phyloP scores from a whole-genome alignment of 2,888 invertebrate species.

The Laothoe populi region DNA sequence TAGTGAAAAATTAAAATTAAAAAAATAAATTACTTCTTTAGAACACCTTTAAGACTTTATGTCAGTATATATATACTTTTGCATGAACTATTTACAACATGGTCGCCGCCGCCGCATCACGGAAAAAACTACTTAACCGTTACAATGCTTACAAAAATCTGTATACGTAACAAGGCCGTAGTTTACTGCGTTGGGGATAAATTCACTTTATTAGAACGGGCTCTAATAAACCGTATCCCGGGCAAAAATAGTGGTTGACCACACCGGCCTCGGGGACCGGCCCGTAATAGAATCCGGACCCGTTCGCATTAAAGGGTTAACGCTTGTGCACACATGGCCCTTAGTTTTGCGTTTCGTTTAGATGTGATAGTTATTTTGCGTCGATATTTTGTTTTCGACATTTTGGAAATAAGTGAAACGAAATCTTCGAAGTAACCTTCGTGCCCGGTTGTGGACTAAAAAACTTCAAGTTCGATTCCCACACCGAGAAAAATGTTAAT shows the following conservation, averaged over 20 bases:
- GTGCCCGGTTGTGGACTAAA: too few species aligned
- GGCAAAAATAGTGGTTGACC: slow-evolving; percentile 71
- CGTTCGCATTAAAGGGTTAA: slow-evolving; percentile 42
- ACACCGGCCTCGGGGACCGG: slow-evolving; percentile 43
- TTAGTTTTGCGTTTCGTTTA: slow-evolving; percentile 16
- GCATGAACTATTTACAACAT: slow-evolving; percentile 1
- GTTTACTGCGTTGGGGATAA: slow-evolving; percentile 50
- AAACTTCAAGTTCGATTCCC: too few species aligned
- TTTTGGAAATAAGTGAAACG: too few species aligned
- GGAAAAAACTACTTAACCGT: slow-evolving; percentile 4
- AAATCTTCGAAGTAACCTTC: too few species aligned
- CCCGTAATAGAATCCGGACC: slow-evolving; percentile 41
- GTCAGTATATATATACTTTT: neutral
- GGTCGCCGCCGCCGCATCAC: neutral
- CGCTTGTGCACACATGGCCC: slow-evolving; percentile 29
- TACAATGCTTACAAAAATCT: slow-evolving; percentile 4
- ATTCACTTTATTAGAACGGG: slow-evolving; percentile 65
- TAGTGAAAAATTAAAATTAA: too few species aligned
- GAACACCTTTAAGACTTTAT: neutral
- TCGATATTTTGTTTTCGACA: neutral
- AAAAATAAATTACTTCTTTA: too few species aligned
- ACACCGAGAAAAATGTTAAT: too few species aligned
- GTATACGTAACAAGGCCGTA: slow-evolving; percentile 29
- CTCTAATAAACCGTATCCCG: slow-evolving; percentile 63
- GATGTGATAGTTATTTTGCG: neutral